Evolutionary conservation across 2,797 vertebrate species (phyloP), one percentile per base, ranked within the genome.

Genomic region (Dermochelys coriacea): DNA sequence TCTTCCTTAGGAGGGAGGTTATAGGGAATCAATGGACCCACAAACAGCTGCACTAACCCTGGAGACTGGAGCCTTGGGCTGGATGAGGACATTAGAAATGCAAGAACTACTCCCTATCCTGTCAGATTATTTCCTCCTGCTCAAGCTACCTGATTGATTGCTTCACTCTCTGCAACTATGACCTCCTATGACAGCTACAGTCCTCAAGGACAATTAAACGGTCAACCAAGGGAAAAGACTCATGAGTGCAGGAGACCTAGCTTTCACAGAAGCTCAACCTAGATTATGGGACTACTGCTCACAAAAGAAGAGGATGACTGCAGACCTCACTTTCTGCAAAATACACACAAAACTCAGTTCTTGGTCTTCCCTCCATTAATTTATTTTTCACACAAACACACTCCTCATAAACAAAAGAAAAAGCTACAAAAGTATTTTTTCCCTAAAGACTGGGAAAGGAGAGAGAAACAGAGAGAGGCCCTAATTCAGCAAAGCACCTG

Each of bases 121-220:
- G n/a, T 47, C 77, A 94, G 59, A 86, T 37, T 34, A 86, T 37
- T 82, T 14, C 15, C 86, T 77, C 77, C 77, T 59, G 57, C 90
- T 90, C 80, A 41, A 29, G 64, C 57, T 94, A 50, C 93, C 64
- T 91, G 85, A 91, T 80, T 94, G 85, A 77, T 49, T 80, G 61
- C 78, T 18, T 19, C 74, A 19, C 82, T 80, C 84, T 95, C 80
- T 93, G 88, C 84, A 94, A 78, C 3, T 0, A 54, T 52, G 94
- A 95, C 96, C 93, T 93, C 37, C 64, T 88, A 64, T 95, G 95
- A 94, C 93, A 95, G 93, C 85, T 94, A 8, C 55, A 82, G 5
- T 94, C 91, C 88, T 64, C 87, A 82, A 91, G 82, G 96, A 90
- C 90, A 88, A 94, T 37, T 74, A 93, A 97, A 55, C 85, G 95